Evolutionary conservation across 2,113 vertebrate genomes (phyloP).

Genomic region (Crotophaga sulcirostris): DNA sequence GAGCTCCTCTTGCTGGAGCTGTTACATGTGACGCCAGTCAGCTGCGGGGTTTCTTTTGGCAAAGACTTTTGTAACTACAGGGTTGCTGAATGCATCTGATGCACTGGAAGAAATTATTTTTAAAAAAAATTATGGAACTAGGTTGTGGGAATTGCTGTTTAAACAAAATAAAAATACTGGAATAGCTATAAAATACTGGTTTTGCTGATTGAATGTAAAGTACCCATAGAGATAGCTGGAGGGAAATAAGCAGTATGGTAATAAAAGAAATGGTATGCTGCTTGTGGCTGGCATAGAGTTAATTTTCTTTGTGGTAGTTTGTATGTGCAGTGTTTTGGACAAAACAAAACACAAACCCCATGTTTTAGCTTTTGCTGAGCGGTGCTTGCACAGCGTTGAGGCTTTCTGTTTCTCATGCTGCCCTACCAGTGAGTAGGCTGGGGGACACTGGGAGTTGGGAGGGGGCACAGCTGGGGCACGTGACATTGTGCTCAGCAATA

Average conservation of each 20-base stretch:
- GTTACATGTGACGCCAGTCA: fast-evolving
- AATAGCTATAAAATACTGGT: background rate
- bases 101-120: background rate
- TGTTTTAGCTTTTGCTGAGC: too few relatives aligned
- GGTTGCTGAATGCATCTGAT: background rate
- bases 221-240: background rate
- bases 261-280: background rate
- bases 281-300: background rate
- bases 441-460: too few relatives aligned
- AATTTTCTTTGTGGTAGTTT: background rate
- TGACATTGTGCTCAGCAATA: too few relatives aligned
- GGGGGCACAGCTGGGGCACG: too few relatives aligned
- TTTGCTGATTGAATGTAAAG: background rate
- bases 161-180: background rate
- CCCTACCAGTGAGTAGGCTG: too few relatives aligned
- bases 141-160: background rate
- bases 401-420: too few relatives aligned
- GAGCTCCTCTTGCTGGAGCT: background rate
- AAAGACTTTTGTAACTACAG: background rate
- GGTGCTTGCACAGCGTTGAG: fast-evolving
- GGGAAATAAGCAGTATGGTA: background rate
- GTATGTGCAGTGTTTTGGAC: background rate
- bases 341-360: background rate
- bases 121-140: background rate
- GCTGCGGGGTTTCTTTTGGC: background rate